These are phyloP conservation scores for Martes flavigula DNA, from an alignment of 2,797 vertebrate species.

Conservation along the genomic window DNA sequence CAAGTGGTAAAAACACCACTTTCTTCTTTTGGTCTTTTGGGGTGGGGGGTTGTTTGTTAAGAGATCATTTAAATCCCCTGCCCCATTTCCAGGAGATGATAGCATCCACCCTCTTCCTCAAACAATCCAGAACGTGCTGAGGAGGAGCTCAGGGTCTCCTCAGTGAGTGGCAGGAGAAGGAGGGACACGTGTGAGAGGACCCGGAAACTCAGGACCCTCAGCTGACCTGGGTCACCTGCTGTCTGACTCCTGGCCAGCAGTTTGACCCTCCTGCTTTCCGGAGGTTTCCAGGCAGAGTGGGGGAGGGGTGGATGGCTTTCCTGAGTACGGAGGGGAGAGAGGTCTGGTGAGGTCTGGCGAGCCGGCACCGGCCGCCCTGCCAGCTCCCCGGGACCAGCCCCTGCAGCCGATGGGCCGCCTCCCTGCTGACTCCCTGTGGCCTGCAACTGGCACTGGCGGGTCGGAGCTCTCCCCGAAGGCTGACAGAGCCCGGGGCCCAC, in stretches of 20 bases:
- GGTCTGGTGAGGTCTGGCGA: not conserved
- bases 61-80: not conserved
- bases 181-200: not conserved
- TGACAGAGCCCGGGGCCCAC: not conserved
- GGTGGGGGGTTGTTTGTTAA: not conserved
- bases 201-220: not conserved
- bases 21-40: not conserved
- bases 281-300: not conserved
- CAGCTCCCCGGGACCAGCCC: not conserved
- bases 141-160: not conserved
- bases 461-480: not conserved
- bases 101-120: not conserved
- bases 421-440: not conserved
- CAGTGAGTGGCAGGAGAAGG: not conserved
- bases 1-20: not conserved
- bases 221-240: not conserved
- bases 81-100: not conserved
- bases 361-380: not conserved
- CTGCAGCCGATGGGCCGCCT: not conserved
- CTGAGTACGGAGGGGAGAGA: not conserved
- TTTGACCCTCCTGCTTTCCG: not conserved
- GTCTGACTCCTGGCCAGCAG: not conserved
- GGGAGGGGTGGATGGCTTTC: not conserved
- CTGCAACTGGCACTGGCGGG: not conserved
- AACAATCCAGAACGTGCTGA: not conserved